Percentiles rank a stretch among this genome's conserved stretches.
These are phyloP conservation scores for Anorthoa munda DNA, from an alignment of 2,888 invertebrate genomes.

Conservation along the genomic window DNA sequence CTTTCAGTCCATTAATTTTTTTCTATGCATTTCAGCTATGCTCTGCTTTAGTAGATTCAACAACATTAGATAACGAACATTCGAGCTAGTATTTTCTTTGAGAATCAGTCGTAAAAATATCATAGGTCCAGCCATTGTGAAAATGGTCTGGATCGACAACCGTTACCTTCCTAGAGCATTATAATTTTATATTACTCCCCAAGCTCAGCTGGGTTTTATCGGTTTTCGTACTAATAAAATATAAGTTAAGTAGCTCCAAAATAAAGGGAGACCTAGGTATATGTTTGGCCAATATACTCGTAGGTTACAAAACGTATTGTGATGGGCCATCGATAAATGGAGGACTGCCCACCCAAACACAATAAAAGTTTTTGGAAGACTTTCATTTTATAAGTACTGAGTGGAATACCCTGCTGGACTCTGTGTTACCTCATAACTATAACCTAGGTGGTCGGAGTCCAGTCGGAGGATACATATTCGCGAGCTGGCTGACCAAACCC, in stretches of 20 bases:
- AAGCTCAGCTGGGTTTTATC: constrained; percentile 59
- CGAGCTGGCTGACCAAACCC: too few relatives aligned
- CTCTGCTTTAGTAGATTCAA: constrained; percentile 6
- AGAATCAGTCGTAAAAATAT: constrained; percentile 48
- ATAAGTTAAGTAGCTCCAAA: constrained; percentile 15
- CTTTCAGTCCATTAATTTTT: constrained; percentile 26
- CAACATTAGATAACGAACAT: constrained; percentile 20
- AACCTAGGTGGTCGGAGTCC: too few relatives aligned
- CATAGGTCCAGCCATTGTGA: constrained; percentile 25
- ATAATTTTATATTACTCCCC: constrained; percentile 48
- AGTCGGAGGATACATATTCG: too few relatives aligned
- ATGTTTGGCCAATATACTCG: constrained; percentile 12
- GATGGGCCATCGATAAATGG: too few relatives aligned
- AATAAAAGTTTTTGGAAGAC: too few relatives aligned
- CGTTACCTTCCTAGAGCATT: constrained; percentile 41
- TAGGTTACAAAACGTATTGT: too few relatives aligned
- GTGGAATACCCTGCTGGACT: too few relatives aligned
- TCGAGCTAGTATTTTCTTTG: constrained; percentile 8
- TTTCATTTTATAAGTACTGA: too few relatives aligned
- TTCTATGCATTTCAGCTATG: constrained; percentile 13
- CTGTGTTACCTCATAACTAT: too few relatives aligned
- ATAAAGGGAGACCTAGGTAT: constrained; percentile 10
- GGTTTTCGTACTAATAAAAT: constrained; percentile 37
- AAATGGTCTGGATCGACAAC: constrained; percentile 25
- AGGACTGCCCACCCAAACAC: too few relatives aligned